Base-by-base conservation (phyloP, 2,888 invertebrate species). In the Pherbina coryleti region DNA sequence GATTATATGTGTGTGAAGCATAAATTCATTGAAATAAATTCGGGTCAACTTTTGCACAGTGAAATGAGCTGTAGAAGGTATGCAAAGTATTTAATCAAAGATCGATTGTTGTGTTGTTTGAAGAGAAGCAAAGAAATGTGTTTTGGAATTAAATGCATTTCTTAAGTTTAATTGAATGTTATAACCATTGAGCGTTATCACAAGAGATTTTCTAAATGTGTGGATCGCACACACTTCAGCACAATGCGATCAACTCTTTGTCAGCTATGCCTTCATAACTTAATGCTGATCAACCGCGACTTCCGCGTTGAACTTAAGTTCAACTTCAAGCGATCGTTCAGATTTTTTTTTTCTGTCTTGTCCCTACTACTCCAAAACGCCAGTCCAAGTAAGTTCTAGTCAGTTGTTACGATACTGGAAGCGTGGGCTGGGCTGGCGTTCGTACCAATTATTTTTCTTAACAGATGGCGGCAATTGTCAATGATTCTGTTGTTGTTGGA, bases 261-360 rank as follows among this genome's bases (percentile, higher is more conserved):
- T 1, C 25, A 28, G 57, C 57, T 22, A 25, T 1, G 57, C 57
- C 0, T 4, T 14, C 57, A 28, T 28, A 55, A 22, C 57, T 22
- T 60, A 22, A 22, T 55, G 8, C 9, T 22, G 19, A 55, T 22
- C 19, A 31, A 17, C 64, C 7, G 31, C 34, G 64, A 34, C 34
- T 64, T 64, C 64, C 64, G 64, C 64, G 64, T 31, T 64, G n/a
- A 31, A n/a, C 25, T 28, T 17, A 31, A n/a, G 64, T 64, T 64
- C 64, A 28, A 31, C 64, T 64, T 64, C 34, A 64, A 34, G 17
- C 64, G 17, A 64, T 64, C 64, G 31, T 31, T 64, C 11, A 11
- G 44, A 7, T 14, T 28, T 64, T 28, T n/a, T 19, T 22, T 28
- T 28, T 62, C 2, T n/a, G 11, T 17, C 5, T 31, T 17, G 11